Conservation (phyloP, 2,888 invertebrate genomes). For the Polietes domitor region DNA sequence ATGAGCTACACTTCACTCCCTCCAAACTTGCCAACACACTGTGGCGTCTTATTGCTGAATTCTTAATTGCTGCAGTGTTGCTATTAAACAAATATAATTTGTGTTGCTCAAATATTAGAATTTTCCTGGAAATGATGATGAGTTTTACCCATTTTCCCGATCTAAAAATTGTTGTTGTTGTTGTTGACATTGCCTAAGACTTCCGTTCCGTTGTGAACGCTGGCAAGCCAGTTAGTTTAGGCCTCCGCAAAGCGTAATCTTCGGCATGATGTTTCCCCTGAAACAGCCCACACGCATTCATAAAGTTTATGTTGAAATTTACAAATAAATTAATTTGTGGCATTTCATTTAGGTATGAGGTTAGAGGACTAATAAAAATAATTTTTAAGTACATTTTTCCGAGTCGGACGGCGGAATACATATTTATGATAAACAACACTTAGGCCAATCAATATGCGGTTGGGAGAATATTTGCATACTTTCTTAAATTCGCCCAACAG, state of each 20-base stretch:
- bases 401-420: background rate
- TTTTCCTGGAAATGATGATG: too few relatives aligned
- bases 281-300: background rate
- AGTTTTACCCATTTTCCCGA: too few relatives aligned
- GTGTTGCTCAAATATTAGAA: too few relatives aligned
- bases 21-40: too few relatives aligned
- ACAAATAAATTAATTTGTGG: background rate
- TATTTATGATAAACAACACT: background rate
- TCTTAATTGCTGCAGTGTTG: too few relatives aligned
- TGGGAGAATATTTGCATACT: background rate
- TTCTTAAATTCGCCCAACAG: background rate
- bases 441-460: constrained; percentile 4
- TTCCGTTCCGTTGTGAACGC: too few relatives aligned
- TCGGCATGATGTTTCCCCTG: background rate
- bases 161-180: too few relatives aligned
- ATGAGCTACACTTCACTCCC: too few relatives aligned
- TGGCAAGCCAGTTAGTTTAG: too few relatives aligned
- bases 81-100: too few relatives aligned
- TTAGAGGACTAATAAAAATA: background rate
- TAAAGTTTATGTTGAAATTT: background rate
- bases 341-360: background rate
- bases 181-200: too few relatives aligned
- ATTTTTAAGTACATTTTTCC: background rate
- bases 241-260: background rate
- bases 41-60: too few relatives aligned